A percentile compares a stretch with the other conserved stretches of the same genome.
phyloP scores from a whole-genome alignment of 2,888 invertebrate species.

The Brenthis ino region DNA sequence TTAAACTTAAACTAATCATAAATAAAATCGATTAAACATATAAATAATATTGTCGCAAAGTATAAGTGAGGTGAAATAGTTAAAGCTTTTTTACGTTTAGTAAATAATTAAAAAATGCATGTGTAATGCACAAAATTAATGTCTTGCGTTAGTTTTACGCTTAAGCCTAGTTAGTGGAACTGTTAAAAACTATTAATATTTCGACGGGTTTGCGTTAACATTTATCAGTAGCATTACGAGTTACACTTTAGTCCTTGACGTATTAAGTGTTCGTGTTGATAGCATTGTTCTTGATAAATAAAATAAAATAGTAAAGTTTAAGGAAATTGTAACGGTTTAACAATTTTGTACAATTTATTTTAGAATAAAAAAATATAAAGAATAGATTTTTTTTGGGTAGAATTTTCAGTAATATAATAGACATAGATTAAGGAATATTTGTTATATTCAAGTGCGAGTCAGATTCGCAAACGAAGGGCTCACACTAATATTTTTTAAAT shows the following conservation, averaged over 20 bases:
- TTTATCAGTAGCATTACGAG: conserved; percentile 29
- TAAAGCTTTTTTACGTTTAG: too few species aligned
- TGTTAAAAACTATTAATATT: conserved; percentile 25
- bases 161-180: conserved; percentile 8
- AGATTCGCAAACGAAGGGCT: too few species aligned
- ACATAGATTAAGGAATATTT: too few species aligned
- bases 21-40: too few species aligned
- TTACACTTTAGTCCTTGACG: conserved; percentile 23
- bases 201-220: conserved; percentile 23
- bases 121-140: not conserved
- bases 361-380: not conserved
- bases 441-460: too few species aligned
- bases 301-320: conserved; percentile 22
- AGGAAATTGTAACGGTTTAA: conserved; percentile 18
- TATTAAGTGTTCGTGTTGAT: conserved; percentile 33
- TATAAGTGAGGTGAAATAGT: too few species aligned
- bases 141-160: conserved; percentile 8
- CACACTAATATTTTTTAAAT: too few species aligned
- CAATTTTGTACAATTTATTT: conserved; percentile 8
- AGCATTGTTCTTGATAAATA: conserved; percentile 33
- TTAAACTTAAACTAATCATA: too few species aligned
- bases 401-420: too few species aligned
- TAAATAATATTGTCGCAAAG: too few species aligned
- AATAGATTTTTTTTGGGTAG: not conserved
- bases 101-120: too few species aligned